A percentile compares a stretch with the other conserved stretches of the same genome.
phyloP scores from a whole-genome alignment of 2,888 invertebrate species.

The Agonopterix subpropinquella region DNA sequence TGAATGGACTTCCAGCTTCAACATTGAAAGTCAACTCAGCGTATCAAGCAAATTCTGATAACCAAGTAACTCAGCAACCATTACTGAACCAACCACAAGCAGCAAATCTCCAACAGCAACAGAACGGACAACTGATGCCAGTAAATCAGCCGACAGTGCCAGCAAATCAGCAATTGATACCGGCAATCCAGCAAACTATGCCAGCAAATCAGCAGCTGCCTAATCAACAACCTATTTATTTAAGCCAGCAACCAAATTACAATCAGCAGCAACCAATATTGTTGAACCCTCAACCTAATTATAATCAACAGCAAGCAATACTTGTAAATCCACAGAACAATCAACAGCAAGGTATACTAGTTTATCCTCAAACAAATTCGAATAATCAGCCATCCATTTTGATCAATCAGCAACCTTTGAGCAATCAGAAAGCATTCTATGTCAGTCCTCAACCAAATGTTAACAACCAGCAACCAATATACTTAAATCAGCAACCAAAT shows the following conservation, averaged over 20 bases:
- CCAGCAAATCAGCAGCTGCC: constrained; percentile 4
- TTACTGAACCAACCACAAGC: constrained; percentile 7
- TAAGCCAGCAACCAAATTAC: constrained; percentile 5
- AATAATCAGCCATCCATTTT: constrained; percentile 7
- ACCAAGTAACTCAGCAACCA: constrained; percentile 8
- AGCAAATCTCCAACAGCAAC: constrained; percentile 3
- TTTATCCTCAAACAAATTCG: background rate
- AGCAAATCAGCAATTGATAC: constrained; percentile 6
- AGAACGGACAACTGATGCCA: too few relatives aligned
- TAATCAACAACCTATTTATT: constrained; percentile 9
- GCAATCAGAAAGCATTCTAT: background rate
- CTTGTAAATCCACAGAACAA: constrained; percentile 5
- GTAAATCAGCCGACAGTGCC: constrained; percentile 10
- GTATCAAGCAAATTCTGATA: constrained; percentile 4
- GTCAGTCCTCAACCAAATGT: background rate
- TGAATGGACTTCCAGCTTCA: background rate
- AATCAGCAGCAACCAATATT: background rate
- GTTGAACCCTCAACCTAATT: background rate
- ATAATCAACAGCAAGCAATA: constrained; percentile 11
- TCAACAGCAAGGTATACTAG: background rate
- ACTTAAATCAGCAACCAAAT: constrained; percentile 3
- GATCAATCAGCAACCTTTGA: background rate
- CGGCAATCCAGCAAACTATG: too few relatives aligned
- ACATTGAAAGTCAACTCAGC: constrained; percentile 6
- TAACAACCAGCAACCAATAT: constrained; percentile 11